Base-by-base conservation (phyloP, 2,113 vertebrate species). In the Prinia subflava region DNA sequence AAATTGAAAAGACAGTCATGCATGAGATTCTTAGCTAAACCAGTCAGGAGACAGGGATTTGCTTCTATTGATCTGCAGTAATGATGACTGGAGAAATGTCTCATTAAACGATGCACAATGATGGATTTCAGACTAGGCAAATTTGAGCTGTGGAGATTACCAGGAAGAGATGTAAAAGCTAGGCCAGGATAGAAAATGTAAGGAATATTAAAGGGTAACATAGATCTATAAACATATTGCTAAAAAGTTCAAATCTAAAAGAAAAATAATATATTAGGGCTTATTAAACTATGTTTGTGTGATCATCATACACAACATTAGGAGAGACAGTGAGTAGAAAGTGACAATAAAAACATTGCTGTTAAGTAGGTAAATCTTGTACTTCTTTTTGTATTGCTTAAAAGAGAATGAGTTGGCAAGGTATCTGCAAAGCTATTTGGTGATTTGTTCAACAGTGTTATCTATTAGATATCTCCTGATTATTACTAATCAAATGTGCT, bases 41-140 rank as follows among this genome's bases (percentile, higher is more conserved):
- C 88, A 80, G 92, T 93, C 93, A 96, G 94, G 93, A 97, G 96
- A 96, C 92, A 91, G 90, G 95, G 95, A 97, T 97, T 97, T 96
- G 78, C 91, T 95, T 68, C 82, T 93, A 96, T 88, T 93, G 95
- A 96, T 95, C 92, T 88, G 64, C 81, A 92, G 85, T 91, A 94
- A 95, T 92, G 85, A 92, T 57, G 90, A 94, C 76, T 89, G 68
- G 44, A 92, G 79, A 97, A 96, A 96, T 83, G 68, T 93, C 73
- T 94, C 93, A 75, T 95, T 95, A 96, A 89, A 80, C 0, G 1
- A 73, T 24, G 57, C 69, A 70, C 71, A 81, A 39, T 69, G 74
- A 93, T 86, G 90, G 55, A 89, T 89, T 96, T 92, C 92, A 90
- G 88, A 74, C 52, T 14, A 67, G 80, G 74, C 47, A 95, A 95